Base-by-base conservation (phyloP, 2,797 vertebrate species). In the Sebastes diploproa region DNA sequence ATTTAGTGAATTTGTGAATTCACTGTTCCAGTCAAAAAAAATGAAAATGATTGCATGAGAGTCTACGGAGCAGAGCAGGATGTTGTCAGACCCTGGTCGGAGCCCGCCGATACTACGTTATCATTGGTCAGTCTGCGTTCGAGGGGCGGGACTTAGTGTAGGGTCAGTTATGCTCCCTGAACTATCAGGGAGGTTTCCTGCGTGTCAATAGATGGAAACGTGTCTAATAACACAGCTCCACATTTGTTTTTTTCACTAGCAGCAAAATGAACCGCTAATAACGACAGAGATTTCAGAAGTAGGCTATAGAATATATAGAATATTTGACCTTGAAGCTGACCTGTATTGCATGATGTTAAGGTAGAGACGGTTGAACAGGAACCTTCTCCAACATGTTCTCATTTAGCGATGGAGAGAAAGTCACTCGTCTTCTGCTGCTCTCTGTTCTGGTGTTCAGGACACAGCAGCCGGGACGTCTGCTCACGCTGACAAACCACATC, bases 401-500 rank as follows among this genome's bases (percentile, higher is more conserved):
- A 1, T 38, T 23, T 5, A 62, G 22, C 3, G 4, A 29, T 8
- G 13, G 20, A 30, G 63, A 38, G 68, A 10, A 7, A 42, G 29
- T 42, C n/a, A 6, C 36, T 50, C 1, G 16, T 50, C 6, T 61
- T 50, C 56, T 16, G 5, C 66, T 55, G 55, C 62, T 70, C 30
- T 16, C 16, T 59, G 3, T 27, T 27, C 27, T 27, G 1, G 13
- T 72, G 66, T 66, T 58, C 27, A 52, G 71, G 71, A 60, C 38
- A 7, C 36, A 8, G 69, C 64, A 61, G 72, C 30, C 4, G 9
- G 59, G 42, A 36, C 46, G 36, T 78, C 83, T 77, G 72, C 67
- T 81, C 42, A n/a, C 7, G 72, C 82, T 89, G 88, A 84, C 86
- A 88, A 64, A 88, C 34, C 55, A 30, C 29, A 88, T 88, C 80